Conservation (phyloP, 2,888 invertebrate species). For the Macrosiphum euphorbiae region DNA sequence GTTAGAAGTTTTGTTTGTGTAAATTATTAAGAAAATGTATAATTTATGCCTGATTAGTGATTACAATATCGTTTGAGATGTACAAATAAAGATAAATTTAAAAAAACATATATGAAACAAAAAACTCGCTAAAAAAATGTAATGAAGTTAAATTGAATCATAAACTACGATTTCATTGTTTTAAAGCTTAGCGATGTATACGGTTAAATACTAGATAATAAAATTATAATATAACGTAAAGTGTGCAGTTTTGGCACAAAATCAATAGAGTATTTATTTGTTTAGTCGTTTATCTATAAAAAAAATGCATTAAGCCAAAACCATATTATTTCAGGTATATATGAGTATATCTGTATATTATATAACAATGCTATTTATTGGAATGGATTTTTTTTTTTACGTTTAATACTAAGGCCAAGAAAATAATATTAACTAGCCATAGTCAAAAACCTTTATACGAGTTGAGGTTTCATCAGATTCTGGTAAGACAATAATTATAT, state of each 20-base stretch:
- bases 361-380: background rate
- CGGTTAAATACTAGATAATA: background rate
- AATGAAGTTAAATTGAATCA: background rate
- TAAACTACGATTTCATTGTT: background rate
- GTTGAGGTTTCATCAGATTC: background rate
- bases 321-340: background rate
- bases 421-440: background rate
- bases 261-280: background rate
- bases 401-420: background rate
- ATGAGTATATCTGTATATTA: no score
- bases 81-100: background rate
- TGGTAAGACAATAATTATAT: background rate
- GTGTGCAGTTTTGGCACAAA: background rate
- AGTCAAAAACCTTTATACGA: background rate
- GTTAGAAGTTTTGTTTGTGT: background rate
- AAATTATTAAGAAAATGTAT: background rate
- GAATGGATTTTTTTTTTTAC: background rate
- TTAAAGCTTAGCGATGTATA: background rate
- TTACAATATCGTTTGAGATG: no score
- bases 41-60: background rate
- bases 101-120: background rate
- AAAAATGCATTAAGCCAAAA: background rate
- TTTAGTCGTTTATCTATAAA: background rate
- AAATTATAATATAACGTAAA: background rate
- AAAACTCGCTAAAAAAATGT: background rate